Evolutionary conservation across 2,113 vertebrate genomes (phyloP).

Genomic region (Lophura nycthemera): DNA sequence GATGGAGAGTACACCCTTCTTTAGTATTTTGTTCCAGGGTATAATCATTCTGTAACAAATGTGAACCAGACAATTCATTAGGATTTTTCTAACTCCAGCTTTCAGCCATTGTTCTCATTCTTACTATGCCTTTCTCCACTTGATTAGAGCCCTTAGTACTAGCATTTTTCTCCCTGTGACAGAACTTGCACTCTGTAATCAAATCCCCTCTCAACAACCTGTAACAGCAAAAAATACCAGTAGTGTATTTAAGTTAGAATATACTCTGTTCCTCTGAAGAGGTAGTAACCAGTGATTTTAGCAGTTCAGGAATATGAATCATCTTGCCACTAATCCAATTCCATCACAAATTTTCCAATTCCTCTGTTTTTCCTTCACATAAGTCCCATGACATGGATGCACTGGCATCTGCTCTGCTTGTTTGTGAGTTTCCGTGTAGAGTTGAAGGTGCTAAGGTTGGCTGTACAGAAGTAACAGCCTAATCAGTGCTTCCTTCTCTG

Average conservation of each 20-base stretch:
- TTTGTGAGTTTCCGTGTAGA: not conserved
- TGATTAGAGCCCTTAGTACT: slow-evolving; percentile 45
- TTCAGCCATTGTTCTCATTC: slow-evolving; percentile 25
- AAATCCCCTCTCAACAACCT: slow-evolving; percentile 28
- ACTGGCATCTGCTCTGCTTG: not conserved
- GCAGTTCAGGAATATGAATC: slow-evolving; percentile 23
- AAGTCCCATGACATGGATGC: not conserved
- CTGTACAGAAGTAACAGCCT: not conserved
- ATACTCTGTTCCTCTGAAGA: not conserved
- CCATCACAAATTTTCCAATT: slow-evolving; percentile 33
- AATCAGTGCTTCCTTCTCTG: not conserved
- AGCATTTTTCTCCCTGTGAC: slow-evolving; percentile 36
- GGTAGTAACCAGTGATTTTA: slow-evolving; percentile 24
- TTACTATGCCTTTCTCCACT: slow-evolving; percentile 6
- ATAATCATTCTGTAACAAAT: slow-evolving; percentile 31
- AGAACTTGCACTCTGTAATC: slow-evolving; percentile 34
- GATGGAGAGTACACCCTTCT: not conserved
- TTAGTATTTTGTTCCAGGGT: slow-evolving; percentile 8
- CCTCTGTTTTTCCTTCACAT: slow-evolving; percentile 7
- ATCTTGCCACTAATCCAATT: slow-evolving; percentile 8
- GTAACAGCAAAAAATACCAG: not conserved
- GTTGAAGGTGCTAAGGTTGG: not conserved
- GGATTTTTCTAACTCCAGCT: slow-evolving; percentile 26
- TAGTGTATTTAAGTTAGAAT: slow-evolving; percentile 9
- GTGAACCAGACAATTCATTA: slow-evolving; percentile 43